Base-by-base conservation (phyloP, 92 coral and sea anemone species). In the Zoanthus sansibaricus region DNA sequence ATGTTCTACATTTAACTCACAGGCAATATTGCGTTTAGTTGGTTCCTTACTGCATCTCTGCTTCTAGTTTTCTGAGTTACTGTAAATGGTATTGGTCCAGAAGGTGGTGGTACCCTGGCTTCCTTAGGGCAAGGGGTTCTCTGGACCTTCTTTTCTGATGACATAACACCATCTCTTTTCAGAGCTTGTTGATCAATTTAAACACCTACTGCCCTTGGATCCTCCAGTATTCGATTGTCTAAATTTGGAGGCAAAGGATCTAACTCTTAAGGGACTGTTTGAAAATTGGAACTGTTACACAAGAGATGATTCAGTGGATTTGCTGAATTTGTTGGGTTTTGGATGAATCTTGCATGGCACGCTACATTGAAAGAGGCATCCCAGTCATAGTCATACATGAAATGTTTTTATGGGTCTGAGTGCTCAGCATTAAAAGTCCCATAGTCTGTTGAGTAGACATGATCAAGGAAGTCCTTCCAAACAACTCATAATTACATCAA, bases 371-470 rank as follows among this genome's bases (percentile, higher is more conserved):
- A 68, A 13, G 72, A 68, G 9, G 82, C 80, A 51, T 91, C 91
- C 93, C 89, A 82, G 9, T 56, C 78, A 45, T 91, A 91, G 56
- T 91, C 83, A 67, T 88, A 88, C 61, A 78, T 15, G 56, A 70
- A 84, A 30, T 56, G 9, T 30, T 8, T n/a, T 20, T 84, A 62
- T 18, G 91, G 91, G 72, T 84, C 91, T 68, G 61, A 62, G 48
- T 1, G 56, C 61, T 87, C 87, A 16, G 66, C 51, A 4, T 83
- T 49, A 45, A 7, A 47, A 14, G 89, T 56, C 46, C 94, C 87
- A 16, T 88, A 59, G n/a, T 86, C 88, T 42, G 78, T 79, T 0
- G 17, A 20, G 82, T 77, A 91, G 16, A 7, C 75, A 74, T 91
- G 83, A 30, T 59, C 59, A 46, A 78, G 51, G 30, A 25, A 31